A percentile compares a stretch with the other conserved stretches of the same genome.
These are phyloP conservation scores for Trissolcus japonicus DNA, from an alignment of 2,888 invertebrate species.

Conservation along the genomic window DNA sequence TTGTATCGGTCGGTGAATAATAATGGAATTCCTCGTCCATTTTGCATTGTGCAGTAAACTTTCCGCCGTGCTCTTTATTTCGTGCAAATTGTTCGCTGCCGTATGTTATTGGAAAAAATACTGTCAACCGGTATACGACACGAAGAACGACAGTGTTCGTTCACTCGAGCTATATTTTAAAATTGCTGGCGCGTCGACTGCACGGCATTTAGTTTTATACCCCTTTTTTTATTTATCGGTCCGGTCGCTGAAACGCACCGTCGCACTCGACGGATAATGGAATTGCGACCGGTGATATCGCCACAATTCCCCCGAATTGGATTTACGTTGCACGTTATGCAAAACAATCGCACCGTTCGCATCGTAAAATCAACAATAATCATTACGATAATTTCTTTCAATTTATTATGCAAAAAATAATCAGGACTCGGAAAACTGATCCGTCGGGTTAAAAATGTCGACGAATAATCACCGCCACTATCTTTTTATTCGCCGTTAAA, in stretches of 20 bases:
- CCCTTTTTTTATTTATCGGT: conserved; percentile 57
- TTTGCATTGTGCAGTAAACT: conserved; percentile 39
- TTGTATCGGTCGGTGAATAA: conserved; percentile 41
- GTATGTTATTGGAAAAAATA: conserved; percentile 56
- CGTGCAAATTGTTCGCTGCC: conserved; percentile 45
- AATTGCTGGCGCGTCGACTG: conserved; percentile 59
- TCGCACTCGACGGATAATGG: conserved; percentile 59
- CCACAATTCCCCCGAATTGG: conserved; percentile 52
- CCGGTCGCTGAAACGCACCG: conserved; percentile 52
- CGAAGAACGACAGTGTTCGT: conserved; percentile 54
- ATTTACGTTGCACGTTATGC: conserved; percentile 50
- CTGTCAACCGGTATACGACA: conserved; percentile 54
- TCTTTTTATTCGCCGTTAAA: conserved; percentile 4
- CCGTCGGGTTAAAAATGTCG: conserved; percentile 13
- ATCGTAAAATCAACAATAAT: conserved; percentile 50
- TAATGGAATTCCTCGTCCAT: conserved; percentile 25
- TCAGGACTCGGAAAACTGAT: conserved; percentile 15
- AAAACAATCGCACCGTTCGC: conserved; percentile 42
- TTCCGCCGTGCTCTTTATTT: conserved; percentile 46
- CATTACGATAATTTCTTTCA: conserved; percentile 40
- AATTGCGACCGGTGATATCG: conserved; percentile 57
- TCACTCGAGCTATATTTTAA: conserved; percentile 51
- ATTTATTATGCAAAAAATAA: conserved; percentile 32
- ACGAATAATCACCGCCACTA: not conserved
- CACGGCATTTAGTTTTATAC: conserved; percentile 57